Base-by-base conservation (phyloP, 1,140 invertebrate genomes). In the Drosophila elegans region DNA sequence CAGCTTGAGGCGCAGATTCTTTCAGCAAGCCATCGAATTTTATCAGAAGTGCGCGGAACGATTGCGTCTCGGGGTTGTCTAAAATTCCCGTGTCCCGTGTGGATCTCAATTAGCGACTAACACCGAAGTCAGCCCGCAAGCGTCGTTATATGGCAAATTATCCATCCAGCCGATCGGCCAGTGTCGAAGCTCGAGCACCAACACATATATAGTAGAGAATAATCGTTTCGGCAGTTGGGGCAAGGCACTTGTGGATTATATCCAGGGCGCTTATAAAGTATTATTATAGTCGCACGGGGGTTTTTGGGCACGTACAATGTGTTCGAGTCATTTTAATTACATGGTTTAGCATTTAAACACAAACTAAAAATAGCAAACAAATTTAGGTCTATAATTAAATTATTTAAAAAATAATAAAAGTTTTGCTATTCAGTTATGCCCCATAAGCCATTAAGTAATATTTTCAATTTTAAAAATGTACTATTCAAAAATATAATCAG, bases 71-170 rank as follows among this genome's bases (percentile, higher is more conserved):
- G 49, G 55, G 25, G n/a, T 36, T 78, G 49, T 44, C 51, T 13
- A 9, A n/a, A 29, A 34, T 63, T 45, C 53, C 16, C 16, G 16
- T 64, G 61, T 62, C 41, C 64, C 55, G 64, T 38, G 57, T 77
- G 48, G 64, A 75, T 80, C 59, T 59, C 84, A 88, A 80, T 73
- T 80, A 72, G 57, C 84, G 68, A 89, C 84, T 89, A 78, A 74
- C 77, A 53, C 34, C 72, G 67, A 61, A 56, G 27, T 39, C n/a
- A 32, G 73, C 77, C 46, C 76, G 51, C 77, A 78, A 79, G 64
- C 77, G 61, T 85, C 76, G 80, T 89, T 89, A 90, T 89, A 89
- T 88, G 76, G 64, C 53, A 25, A 52, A 68, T 63, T 72, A 64
- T 62, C 55, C 69, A 67, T 12, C 54, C 56, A 66, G 13, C 34